Percentiles rank a stretch among this genome's conserved stretches.
Evolutionary conservation across 2,888 invertebrate genomes (phyloP).

Genomic region (Stramonita haemastoma): DNA sequence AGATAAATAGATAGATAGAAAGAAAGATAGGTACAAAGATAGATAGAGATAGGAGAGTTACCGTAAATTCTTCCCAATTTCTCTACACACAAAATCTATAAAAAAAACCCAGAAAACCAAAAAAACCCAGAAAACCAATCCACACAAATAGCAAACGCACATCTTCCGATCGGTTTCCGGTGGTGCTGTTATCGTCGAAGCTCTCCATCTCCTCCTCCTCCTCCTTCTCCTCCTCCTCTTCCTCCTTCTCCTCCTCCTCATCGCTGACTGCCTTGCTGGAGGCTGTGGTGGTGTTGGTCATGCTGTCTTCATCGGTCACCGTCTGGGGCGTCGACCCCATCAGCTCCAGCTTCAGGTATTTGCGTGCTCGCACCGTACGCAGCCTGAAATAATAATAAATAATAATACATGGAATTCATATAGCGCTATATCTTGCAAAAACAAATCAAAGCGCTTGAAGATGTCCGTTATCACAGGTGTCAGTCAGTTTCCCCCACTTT

Average conservation of each 20-base stretch:
- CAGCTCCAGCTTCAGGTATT: conserved; percentile 56
- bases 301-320: conserved; percentile 56
- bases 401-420: no score
- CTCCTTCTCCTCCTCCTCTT: conserved; percentile 69
- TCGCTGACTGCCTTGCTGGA: conserved; percentile 53
- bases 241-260: conserved; percentile 71
- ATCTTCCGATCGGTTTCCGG: conserved; percentile 75
- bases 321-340: background rate
- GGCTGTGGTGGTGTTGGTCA: conserved; percentile 58
- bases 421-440: no score
- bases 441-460: no score
- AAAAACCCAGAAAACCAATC: background rate
- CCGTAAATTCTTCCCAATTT: background rate
- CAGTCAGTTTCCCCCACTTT: no score
- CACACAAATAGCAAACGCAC: conserved; percentile 22
- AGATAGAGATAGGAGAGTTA: background rate
- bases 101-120: background rate
- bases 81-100: background rate
- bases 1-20: no score
- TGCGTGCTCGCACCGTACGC: conserved; percentile 64
- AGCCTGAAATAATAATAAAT: conserved; percentile 55
- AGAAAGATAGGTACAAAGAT: background rate
- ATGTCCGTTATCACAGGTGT: no score
- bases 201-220: conserved; percentile 84
- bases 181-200: conserved; percentile 83